Conservation (phyloP, 35 echinoderm and acorn worm species). For the Holothuria glaberrima region DNA sequence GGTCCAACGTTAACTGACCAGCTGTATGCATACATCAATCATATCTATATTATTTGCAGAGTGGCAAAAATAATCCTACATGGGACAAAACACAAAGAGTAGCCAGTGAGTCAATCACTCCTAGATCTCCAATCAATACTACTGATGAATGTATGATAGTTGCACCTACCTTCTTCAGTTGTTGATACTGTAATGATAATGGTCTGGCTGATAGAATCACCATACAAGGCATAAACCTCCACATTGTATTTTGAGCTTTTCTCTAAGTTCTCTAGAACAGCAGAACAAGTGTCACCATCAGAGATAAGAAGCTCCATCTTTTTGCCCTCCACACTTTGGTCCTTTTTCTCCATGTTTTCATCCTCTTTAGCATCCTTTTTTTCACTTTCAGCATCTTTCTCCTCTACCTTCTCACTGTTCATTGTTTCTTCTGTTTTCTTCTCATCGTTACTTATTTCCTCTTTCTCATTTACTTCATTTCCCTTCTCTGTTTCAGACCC, state of each 20-base stretch:
- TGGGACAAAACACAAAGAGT: no score
- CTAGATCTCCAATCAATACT: no score
- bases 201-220: not conserved
- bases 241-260: not conserved
- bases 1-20: no score
- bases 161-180: not conserved
- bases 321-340: not conserved
- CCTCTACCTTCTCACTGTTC: not conserved
- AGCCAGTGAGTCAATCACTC: no score
- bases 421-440: not conserved
- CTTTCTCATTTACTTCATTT: not conserved
- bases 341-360: not conserved
- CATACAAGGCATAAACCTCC: constrained; percentile 32
- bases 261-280: constrained; percentile 1
- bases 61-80: no score
- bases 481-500: no score
- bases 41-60: no score
- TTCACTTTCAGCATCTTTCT: not conserved
- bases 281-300: not conserved
- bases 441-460: not conserved
- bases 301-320: not conserved
- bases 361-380: not conserved
- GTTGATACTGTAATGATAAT: not conserved
- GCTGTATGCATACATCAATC: no score
- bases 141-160: no score